Percentiles rank a stretch among this genome's conserved stretches.
Evolutionary conservation across 2,797 vertebrate genomes (phyloP).

Genomic region (Gouania willdenowi): DNA sequence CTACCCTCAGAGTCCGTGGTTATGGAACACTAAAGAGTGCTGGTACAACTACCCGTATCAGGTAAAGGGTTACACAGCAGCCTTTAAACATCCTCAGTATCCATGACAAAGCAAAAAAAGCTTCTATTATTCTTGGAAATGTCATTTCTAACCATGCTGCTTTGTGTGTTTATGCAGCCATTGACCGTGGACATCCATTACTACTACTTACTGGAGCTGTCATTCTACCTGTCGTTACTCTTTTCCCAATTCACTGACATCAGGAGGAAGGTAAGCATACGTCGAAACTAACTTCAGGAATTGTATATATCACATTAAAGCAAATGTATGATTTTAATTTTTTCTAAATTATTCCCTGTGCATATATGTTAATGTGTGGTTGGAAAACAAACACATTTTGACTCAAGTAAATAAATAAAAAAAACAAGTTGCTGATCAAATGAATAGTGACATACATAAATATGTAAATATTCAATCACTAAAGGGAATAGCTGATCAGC

Average conservation of each 20-base stretch:
- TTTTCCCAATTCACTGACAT: constrained; percentile 97
- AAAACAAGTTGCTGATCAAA: too few species aligned
- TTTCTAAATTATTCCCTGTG: too few species aligned
- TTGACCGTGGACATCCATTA: constrained; percentile 94
- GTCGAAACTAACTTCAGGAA: too few species aligned
- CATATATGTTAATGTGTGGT: too few species aligned
- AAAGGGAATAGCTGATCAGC: too few species aligned
- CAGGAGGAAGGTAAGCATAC: constrained; percentile 94
- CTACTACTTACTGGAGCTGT: constrained; percentile 94
- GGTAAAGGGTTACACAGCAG: constrained; percentile 70
- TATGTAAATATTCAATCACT: too few species aligned
- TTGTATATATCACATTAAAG: too few species aligned
- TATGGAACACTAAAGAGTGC: constrained; percentile 96
- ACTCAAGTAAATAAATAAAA: too few species aligned
- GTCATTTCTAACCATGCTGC: constrained; percentile 8
- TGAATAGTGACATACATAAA: too few species aligned
- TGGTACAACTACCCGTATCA: constrained; percentile 98
- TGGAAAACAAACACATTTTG: too few species aligned
- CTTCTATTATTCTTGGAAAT: too few species aligned
- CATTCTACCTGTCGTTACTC: constrained; percentile 95
- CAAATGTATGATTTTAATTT: too few species aligned
- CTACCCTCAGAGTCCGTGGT: constrained; percentile 84
- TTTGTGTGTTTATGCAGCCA: constrained; percentile 75
- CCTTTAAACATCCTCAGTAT: not conserved
- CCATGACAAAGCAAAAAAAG: not conserved